Evolutionary conservation across 2,113 vertebrate genomes (phyloP), one percentile per base, ranked within the genome.

Genomic region (Indicator indicator): DNA sequence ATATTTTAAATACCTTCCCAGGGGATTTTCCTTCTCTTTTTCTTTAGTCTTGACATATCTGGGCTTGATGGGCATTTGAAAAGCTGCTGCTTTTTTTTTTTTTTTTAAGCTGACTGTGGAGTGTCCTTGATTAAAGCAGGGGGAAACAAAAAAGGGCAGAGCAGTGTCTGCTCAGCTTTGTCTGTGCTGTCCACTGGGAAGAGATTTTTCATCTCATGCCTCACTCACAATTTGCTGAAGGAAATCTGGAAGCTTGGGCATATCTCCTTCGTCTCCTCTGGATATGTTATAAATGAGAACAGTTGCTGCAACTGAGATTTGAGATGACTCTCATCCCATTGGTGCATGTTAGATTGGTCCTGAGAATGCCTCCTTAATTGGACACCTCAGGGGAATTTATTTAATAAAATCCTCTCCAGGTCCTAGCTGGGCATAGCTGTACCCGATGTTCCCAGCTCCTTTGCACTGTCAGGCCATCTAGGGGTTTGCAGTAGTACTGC

Each of bases 241-340:
- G 56, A 93, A 42, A 83, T 75, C 54, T 83, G 67, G 33, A 89
- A 71, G 46, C 68, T 89, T 82, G 36, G 44, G 30, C 54, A 48
- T 77, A 71, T 80, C 64, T 96, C n/a, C 64, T 90, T 85, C 16
- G 8, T 88, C 64, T 94, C 88, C 42, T 94, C 83, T 93, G 94
- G 60, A 38, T 83, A 24, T 48, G 26, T 77, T 93, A 93, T 96
- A 92, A 95, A 81, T 88, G 56, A 83, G 69, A 93, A 69, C 88
- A 94, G 65, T 72, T 91, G 72, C 90, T 86, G 33, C 76, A 91
- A 26, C 62, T 17, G 72, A 90, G 69, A 44, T 92, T 78, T 84
- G 46, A 78, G 70, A 59, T 42, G 27, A 27, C 44, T 91, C 13
- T 86, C 6, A n/a, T 88, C 74, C 60, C 76, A 2, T 38, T 77